Conservation (phyloP, 2,888 invertebrate species). For the Allolobophora icterica region DNA sequence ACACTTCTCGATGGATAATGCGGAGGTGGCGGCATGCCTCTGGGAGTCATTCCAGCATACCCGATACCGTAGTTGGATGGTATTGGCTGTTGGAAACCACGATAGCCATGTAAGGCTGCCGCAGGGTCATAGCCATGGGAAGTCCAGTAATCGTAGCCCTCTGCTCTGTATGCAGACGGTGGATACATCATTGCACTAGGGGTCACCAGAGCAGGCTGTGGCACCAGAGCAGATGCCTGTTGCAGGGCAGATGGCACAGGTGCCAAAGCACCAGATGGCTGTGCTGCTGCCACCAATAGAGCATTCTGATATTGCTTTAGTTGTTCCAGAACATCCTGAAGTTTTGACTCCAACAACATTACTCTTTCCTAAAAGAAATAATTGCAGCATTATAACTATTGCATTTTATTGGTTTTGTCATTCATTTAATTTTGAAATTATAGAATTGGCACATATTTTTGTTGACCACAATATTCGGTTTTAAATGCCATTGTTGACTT, state of each 20-base stretch:
- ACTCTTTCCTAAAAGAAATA: neutral
- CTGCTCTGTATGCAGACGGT: neutral
- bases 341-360: neutral
- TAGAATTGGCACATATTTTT: neutral
- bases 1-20: neutral
- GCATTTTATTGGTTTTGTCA: too few species aligned
- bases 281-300: neutral
- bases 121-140: slow-evolving; percentile 12
- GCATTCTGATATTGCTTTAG: slow-evolving; percentile 7
- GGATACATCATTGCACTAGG: slow-evolving; percentile 3
- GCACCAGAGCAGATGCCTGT: neutral
- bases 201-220: neutral
- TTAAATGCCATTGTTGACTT: neutral
- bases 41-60: neutral
- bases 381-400: neutral
- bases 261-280: neutral
- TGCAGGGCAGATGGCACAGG: neutral
- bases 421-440: too few species aligned
- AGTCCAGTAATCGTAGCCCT: neutral
- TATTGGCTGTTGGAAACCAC: neutral
- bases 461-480: neutral
- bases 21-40: neutral
- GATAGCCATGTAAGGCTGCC: slow-evolving; percentile 25
- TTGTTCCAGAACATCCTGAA: slow-evolving; percentile 5
- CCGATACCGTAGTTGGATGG: neutral